Conservation (phyloP, 2,797 vertebrate species). For the Forpus xanthops region DNA sequence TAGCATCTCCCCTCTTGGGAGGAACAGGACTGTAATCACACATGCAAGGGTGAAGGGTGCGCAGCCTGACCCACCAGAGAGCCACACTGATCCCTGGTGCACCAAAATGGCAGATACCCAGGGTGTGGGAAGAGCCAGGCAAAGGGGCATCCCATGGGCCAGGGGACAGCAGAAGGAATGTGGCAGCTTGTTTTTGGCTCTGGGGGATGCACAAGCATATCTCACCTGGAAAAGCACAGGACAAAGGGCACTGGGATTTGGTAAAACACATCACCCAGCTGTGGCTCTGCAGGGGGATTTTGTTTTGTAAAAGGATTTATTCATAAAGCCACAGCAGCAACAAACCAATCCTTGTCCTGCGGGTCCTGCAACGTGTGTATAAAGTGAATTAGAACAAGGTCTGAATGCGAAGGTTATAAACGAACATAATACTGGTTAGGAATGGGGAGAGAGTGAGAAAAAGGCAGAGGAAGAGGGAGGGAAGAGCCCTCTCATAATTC, state of each 20-base stretch:
- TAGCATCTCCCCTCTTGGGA: not conserved
- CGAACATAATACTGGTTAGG: not conserved
- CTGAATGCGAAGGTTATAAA: slow-evolving; percentile 37
- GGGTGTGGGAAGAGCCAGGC: rapidly evolving
- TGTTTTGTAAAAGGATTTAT: slow-evolving; percentile 46
- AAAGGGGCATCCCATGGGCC: rapidly evolving
- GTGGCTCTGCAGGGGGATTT: not conserved
- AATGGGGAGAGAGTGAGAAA: not conserved
- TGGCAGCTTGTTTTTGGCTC: not conserved
- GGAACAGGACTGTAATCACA: not conserved
- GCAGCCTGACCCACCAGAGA: not conserved
- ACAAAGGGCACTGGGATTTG: not conserved
- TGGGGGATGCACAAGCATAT: rapidly evolving
- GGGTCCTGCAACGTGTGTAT: slow-evolving; percentile 9
- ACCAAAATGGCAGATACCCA: not conserved
- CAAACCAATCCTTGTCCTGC: slow-evolving; percentile 38
- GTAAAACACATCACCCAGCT: not conserved
- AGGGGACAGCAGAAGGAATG: not conserved
- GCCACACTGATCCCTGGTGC: rapidly evolving
- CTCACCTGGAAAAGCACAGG: not conserved
- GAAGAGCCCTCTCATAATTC: slow-evolving; percentile 59
- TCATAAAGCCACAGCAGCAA: slow-evolving; percentile 22
- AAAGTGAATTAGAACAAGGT: slow-evolving; percentile 43
- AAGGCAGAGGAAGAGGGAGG: slow-evolving; percentile 39
- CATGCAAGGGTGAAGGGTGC: not conserved